A percentile compares a stretch with the other conserved stretches of the same genome.
Evolutionary conservation across 2,888 invertebrate species (phyloP).

Genomic region (Dasypolia templi): DNA sequence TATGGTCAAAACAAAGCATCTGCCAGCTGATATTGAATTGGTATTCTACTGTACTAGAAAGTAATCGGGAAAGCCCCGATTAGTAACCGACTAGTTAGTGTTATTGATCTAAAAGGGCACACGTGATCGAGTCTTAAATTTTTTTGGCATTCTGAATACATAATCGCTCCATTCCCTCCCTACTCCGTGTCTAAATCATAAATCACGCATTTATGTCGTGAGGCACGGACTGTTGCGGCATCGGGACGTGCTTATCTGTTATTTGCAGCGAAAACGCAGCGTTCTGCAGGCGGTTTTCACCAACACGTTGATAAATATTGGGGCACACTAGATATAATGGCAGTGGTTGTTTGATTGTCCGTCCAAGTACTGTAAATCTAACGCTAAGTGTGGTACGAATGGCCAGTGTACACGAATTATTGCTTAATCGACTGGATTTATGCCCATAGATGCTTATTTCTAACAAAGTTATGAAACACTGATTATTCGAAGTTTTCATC

Average conservation of each 20-base stretch:
- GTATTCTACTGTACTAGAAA: neutral
- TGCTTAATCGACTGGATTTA: constrained; percentile 71
- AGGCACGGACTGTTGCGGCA: constrained; percentile 83
- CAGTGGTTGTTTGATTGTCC: constrained; percentile 66
- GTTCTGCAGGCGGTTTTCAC: constrained; percentile 77
- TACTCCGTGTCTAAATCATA: constrained; percentile 77
- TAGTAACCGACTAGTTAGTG: neutral
- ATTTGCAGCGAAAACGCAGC: constrained; percentile 84
- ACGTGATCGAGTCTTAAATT: too few relatives aligned
- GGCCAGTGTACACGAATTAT: constrained; percentile 69
- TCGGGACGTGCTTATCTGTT: constrained; percentile 88
- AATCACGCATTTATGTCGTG: constrained; percentile 88
- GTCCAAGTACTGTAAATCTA: constrained; percentile 69
- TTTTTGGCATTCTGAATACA: neutral
- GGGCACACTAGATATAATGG: constrained; percentile 69
- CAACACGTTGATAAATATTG: constrained; percentile 87
- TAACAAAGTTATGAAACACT: constrained; percentile 48
- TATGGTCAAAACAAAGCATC: neutral
- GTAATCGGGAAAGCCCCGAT: neutral
- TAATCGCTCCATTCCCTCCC: constrained; percentile 21
- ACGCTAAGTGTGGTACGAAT: constrained; percentile 64
- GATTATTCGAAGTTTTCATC: constrained; percentile 16
- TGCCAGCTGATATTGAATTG: neutral
- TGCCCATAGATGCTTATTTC: constrained; percentile 47
- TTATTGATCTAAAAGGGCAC: neutral